Conservation (phyloP, 2,797 vertebrate species). For the Schizopygopsis pylzovi region DNA sequence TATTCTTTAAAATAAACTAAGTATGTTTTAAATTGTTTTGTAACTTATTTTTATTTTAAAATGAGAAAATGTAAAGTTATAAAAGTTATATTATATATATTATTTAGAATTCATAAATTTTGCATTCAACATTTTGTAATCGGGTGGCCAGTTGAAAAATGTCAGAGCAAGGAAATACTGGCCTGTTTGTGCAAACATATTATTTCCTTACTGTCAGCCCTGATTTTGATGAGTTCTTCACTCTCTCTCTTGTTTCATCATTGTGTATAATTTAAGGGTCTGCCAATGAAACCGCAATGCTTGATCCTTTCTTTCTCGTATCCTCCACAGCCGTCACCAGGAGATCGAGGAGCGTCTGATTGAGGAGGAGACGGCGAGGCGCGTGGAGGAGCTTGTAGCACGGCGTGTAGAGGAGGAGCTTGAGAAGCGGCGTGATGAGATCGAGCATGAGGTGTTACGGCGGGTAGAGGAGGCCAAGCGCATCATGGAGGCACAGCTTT, state of each 20-base stretch:
- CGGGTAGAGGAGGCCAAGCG: conserved; percentile 98
- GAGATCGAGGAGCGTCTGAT: conserved; percentile 99
- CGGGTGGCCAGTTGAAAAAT: neutral
- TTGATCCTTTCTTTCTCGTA: neutral
- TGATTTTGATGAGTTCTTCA: neutral
- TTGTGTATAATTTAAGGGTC: neutral
- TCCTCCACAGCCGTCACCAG: conserved; percentile 86
- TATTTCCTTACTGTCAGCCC: neutral
- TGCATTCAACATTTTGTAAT: neutral
- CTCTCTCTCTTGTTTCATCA: too few relatives aligned
- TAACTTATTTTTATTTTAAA: neutral
- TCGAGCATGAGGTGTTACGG: conserved; percentile 95
- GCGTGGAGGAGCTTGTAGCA: conserved; percentile 97
- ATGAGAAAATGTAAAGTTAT: neutral
- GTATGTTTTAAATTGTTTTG: neutral
- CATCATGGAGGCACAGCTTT: conserved; percentile 99
- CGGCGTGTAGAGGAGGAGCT: conserved; percentile 97
- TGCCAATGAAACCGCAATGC: neutral
- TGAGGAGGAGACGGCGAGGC: conserved; percentile 97
- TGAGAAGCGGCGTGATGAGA: conserved; percentile 97
- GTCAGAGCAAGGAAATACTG: neutral
- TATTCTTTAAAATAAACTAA: neutral
- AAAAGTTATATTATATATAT: too few relatives aligned
- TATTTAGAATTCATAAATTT: too few relatives aligned
- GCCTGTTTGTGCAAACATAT: neutral